phyloP scores from a whole-genome alignment of 2,888 invertebrate species.

The Maniola hyperantus region DNA sequence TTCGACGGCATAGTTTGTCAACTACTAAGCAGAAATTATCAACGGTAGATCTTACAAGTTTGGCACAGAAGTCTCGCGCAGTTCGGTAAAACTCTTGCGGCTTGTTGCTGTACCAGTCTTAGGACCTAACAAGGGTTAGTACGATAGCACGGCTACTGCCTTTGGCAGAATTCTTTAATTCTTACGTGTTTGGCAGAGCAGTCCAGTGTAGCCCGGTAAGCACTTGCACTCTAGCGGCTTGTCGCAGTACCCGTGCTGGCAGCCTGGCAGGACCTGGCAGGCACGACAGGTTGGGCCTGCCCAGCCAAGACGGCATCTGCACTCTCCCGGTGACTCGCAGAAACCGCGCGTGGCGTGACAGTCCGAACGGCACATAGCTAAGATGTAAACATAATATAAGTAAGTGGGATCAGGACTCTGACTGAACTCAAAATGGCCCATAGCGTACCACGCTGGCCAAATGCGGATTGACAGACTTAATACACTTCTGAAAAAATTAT shows the following conservation, averaged over 20 bases:
- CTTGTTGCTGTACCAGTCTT: too few relatives aligned
- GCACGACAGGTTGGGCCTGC: constrained; percentile 92
- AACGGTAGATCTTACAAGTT: too few relatives aligned
- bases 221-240: constrained; percentile 96
- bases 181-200: constrained; percentile 94
- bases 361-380: constrained; percentile 92
- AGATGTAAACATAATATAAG: neutral
- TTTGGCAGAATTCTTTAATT: neutral
- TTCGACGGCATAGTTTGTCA: too few relatives aligned
- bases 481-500: too few relatives aligned
- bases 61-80: too few relatives aligned
- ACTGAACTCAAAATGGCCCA: too few relatives aligned
- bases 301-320: constrained; percentile 96
- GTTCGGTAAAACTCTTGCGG: too few relatives aligned
- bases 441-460: too few relatives aligned
- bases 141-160: too few relatives aligned
- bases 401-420: neutral
- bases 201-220: constrained; percentile 94
- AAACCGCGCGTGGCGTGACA: constrained; percentile 93
- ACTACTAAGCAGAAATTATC: too few relatives aligned
- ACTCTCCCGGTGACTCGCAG: constrained; percentile 93
- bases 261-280: constrained; percentile 94
- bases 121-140: too few relatives aligned
- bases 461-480: too few relatives aligned
- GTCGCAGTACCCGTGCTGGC: constrained; percentile 94